These are phyloP conservation scores for Hirtodrosophila histrioides DNA, from an alignment of 2,888 invertebrate genomes.

Conservation along the genomic window DNA sequence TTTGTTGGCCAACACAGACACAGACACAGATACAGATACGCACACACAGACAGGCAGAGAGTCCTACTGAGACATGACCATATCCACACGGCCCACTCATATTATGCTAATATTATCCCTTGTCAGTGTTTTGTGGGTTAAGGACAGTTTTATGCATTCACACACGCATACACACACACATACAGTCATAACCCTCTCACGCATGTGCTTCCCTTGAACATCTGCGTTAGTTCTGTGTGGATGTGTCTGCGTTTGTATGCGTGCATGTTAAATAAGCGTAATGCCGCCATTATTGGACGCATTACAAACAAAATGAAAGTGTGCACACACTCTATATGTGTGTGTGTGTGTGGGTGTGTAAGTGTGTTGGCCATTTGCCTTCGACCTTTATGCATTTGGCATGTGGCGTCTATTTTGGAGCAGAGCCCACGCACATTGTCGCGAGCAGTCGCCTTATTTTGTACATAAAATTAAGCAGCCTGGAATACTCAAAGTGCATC, in stretches of 20 bases:
- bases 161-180: constrained; percentile 33
- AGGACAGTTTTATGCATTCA: constrained; percentile 75
- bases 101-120: constrained; percentile 77
- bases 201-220: constrained; percentile 48
- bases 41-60: constrained; percentile 9
- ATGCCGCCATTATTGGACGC: constrained; percentile 79
- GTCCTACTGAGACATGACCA: constrained; percentile 22
- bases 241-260: constrained; percentile 37
- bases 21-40: constrained; percentile 15
- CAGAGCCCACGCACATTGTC: constrained; percentile 8
- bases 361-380: constrained; percentile 38
- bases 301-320: constrained; percentile 76
- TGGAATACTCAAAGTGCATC: constrained; percentile 8
- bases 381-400: constrained; percentile 46
- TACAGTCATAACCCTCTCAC: constrained; percentile 34
- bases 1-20: constrained; percentile 44
- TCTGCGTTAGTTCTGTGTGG: constrained; percentile 43
- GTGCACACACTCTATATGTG: constrained; percentile 28
- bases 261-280: constrained; percentile 79
- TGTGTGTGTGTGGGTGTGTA: constrained; percentile 16
- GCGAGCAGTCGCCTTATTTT: constrained; percentile 3
- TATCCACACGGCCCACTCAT: constrained; percentile 54
- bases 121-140: constrained; percentile 74
- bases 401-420: constrained; percentile 36
- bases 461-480: constrained; percentile 18